These are phyloP conservation scores for Holcopasites calliopsidis DNA, from an alignment of 1,140 invertebrate genomes.

Conservation along the genomic window DNA sequence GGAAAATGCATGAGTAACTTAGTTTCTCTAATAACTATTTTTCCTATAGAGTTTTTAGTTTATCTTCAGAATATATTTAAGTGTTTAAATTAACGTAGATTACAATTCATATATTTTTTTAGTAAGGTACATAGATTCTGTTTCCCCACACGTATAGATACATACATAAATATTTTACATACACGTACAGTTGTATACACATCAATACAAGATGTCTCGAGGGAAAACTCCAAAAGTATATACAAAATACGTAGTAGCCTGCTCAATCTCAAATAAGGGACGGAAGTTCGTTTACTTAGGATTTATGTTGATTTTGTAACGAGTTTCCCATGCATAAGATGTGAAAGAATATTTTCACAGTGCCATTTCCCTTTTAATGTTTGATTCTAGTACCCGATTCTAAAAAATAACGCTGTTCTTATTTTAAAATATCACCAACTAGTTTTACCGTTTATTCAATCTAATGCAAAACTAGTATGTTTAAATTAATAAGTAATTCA, in stretches of 20 bases:
- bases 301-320: not conserved
- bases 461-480: not conserved
- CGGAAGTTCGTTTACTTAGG: constrained; percentile 9
- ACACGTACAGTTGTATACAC: no score
- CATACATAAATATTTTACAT: not conserved
- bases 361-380: not conserved
- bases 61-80: not conserved
- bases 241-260: not conserved
- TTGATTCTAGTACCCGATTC: not conserved
- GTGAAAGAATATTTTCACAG: constrained; percentile 5
- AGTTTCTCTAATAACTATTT: not conserved
- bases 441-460: no score
- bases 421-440: no score
- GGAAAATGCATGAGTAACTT: not conserved
- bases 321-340: not conserved
- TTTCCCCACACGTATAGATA: not conserved
- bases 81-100: not conserved
- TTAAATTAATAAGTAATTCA: not conserved
- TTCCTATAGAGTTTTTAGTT: not conserved
- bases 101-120: no score
- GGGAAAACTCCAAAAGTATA: constrained; percentile 4
- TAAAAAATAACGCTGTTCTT: not conserved
- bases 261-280: not conserved
- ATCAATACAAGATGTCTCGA: constrained; percentile 13
- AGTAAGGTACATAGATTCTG: not conserved